Conservation (phyloP, 1,140 invertebrate genomes). For the Bombus superbus region DNA sequence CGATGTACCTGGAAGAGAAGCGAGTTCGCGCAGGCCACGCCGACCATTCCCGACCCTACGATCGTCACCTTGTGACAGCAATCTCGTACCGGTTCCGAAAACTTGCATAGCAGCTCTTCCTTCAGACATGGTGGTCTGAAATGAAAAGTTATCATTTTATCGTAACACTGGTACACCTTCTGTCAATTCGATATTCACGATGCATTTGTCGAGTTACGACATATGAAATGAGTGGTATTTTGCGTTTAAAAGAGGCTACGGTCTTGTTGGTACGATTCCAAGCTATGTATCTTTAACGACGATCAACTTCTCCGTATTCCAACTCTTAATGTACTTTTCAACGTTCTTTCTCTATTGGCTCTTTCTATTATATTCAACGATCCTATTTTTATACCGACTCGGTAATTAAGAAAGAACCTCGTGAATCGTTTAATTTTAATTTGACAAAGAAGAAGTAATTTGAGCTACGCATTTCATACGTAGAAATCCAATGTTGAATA, state of each 20-base stretch:
- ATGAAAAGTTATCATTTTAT: conserved; percentile 24
- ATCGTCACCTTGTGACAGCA: conserved; percentile 83
- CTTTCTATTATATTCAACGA: too few species aligned
- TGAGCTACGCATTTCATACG: background rate
- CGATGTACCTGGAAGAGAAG: conserved; percentile 84
- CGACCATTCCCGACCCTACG: conserved; percentile 86
- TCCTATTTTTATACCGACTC: background rate
- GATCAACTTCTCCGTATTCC: background rate
- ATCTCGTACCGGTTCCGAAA: conserved; percentile 69
- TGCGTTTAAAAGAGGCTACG: background rate
- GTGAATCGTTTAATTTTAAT: background rate
- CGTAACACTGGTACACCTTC: background rate
- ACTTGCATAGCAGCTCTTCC: conserved; percentile 74
- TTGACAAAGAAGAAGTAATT: too few species aligned
- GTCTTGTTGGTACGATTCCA: background rate
- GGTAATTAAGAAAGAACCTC: background rate
- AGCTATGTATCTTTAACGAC: background rate
- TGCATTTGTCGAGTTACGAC: background rate
- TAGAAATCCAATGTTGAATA: too few species aligned
- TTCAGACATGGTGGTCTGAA: conserved; percentile 64
- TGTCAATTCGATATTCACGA: background rate
- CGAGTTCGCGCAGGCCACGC: conserved; percentile 84
- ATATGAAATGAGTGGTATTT: background rate
- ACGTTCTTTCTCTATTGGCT: background rate
- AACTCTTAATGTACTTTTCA: background rate